A percentile compares a stretch with the other conserved stretches of the same genome.
These are phyloP conservation scores for Picus viridis DNA, from an alignment of 2,797 vertebrate species.

Conservation along the genomic window DNA sequence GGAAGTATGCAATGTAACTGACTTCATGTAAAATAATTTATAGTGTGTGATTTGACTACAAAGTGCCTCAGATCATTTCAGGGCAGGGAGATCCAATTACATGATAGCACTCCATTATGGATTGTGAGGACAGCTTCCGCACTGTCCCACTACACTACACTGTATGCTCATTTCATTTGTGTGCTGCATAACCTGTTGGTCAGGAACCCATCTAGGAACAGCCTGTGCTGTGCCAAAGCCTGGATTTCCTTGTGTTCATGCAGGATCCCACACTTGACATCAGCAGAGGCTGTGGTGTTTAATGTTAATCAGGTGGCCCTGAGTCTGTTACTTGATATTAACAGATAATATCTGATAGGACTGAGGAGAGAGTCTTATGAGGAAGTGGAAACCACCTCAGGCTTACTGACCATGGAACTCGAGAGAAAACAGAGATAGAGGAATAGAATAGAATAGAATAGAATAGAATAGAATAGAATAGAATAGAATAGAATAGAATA, in stretches of 20 bases:
- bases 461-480: too few species aligned
- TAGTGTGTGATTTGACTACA: background rate
- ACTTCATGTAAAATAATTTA: slow-evolving; percentile 25
- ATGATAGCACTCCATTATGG: background rate
- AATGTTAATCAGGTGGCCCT: background rate
- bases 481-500: too few species aligned
- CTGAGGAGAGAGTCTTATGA: background rate
- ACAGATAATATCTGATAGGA: background rate
- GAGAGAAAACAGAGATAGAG: background rate
- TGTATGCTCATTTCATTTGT: background rate
- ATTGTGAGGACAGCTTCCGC: background rate
- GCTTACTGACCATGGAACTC: background rate
- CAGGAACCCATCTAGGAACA: background rate
- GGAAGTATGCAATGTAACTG: background rate
- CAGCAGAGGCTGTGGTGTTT: background rate
- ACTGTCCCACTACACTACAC: background rate
- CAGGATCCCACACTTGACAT: background rate
- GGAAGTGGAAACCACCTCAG: background rate
- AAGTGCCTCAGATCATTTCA: background rate
- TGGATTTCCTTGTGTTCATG: background rate
- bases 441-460: too few species aligned
- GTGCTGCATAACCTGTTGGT: background rate
- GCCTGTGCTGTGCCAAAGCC: background rate
- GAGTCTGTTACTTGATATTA: background rate
- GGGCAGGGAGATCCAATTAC: slow-evolving; percentile 3